phyloP scores from a whole-genome alignment of 2,797 vertebrate species.

The Sebastes minor region DNA sequence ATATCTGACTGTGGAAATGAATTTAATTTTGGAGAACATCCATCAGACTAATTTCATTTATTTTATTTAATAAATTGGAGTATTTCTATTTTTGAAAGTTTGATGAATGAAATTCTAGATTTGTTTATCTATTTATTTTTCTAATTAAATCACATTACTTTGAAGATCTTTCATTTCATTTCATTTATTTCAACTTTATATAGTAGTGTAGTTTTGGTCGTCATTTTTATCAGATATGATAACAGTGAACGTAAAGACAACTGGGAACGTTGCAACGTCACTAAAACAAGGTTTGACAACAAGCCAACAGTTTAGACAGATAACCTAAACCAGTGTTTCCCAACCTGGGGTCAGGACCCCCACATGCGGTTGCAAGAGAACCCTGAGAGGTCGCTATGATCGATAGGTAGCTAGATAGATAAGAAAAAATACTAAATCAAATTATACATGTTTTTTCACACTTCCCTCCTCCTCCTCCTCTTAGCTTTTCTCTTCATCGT shows the following conservation, averaged over 20 bases:
- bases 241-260: background rate
- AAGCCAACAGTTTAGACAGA: rapidly evolving
- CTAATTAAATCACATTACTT: background rate
- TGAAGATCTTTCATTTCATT: background rate
- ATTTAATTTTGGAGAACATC: background rate
- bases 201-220: no score
- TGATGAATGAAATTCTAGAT: background rate
- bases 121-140: background rate
- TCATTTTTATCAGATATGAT: background rate
- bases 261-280: background rate
- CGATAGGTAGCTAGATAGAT: no score
- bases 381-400: no score
- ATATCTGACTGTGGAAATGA: background rate
- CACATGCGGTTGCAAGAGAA: no score
- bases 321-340: no score
- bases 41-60: background rate
- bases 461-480: no score
- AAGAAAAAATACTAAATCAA: no score
- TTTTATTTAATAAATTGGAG: background rate
- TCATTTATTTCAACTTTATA: background rate
- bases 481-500: no score
- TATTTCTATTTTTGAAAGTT: background rate
- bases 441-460: no score
- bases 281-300: background rate
- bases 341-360: no score